Base-by-base conservation (phyloP, 2,888 invertebrate genomes). In the Augochlorella aurata region DNA sequence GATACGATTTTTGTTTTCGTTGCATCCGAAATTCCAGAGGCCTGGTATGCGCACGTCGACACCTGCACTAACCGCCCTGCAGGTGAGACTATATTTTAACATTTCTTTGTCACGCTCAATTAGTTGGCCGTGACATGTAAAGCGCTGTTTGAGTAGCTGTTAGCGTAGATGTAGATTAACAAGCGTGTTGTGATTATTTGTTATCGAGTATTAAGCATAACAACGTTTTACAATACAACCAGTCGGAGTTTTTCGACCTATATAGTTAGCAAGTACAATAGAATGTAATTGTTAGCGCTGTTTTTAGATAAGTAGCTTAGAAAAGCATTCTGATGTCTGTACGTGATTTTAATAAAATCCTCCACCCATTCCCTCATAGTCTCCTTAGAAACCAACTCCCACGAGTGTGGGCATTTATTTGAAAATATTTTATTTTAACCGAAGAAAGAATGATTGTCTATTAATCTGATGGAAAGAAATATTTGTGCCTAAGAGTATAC, bases 11-110 rank as follows among this genome's bases (percentile, higher is more conserved):
- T 80, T 87, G 84, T 88, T 84, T 89, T 89, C 89, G 88, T 90
- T 88, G 88, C 89, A 89, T 91, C 88, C 89, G 80, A 90, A 86
- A 89, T 92, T 93, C 87, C 93, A 93, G 92, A 91, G 88, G 89
- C 80, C 91, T 84, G 90, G 91, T 89, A 88, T 90, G 82, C 92
- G 91, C 86, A 90, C 90, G 79, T 86, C 91, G 65, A 90, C 91
- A 89, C 92, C 91, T 90, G 92, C 90, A 85, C 89, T 90, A 91
- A 91, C 89, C 82, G 90, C 92, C 84, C 76, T 92, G 90, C 93
- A 93, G 93, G 93, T 93, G 93, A 93, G 93, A 90, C 79, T 72
- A 85, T 87, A 80, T 85, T 89, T 67, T 85, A 87, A 81, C 73
- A 81, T 38, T 67, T 70, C 70, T 70, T 83, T 73, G 44, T 24